Evolutionary conservation across 2,888 invertebrate genomes (phyloP).

Genomic region (Oasisia sp.): DNA sequence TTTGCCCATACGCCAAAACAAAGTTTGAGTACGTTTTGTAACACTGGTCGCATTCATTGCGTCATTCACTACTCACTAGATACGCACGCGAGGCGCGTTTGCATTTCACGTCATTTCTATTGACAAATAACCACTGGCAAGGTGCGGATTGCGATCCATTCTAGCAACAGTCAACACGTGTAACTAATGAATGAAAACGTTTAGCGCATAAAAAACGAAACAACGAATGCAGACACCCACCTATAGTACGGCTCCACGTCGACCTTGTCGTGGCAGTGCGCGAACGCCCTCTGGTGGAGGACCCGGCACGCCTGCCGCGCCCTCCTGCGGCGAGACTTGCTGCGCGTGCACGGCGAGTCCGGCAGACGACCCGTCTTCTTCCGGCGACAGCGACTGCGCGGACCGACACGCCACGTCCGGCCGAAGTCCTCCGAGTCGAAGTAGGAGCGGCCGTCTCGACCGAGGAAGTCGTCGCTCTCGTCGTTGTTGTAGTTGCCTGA

Average conservation of each 20-base stretch:
- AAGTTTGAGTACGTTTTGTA: too few species aligned
- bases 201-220: not conserved
- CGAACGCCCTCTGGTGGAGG: slow-evolving; percentile 73
- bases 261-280: slow-evolving; percentile 81
- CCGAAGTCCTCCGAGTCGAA: slow-evolving; percentile 80
- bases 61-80: too few species aligned
- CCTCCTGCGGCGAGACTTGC: slow-evolving; percentile 33
- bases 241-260: slow-evolving; percentile 85
- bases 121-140: not conserved
- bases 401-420: slow-evolving; percentile 88
- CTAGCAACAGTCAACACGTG: not conserved
- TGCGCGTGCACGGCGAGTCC: slow-evolving; percentile 7
- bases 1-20: too few species aligned
- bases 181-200: not conserved
- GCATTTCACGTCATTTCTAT: too few species aligned
- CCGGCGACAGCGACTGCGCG: slow-evolving; percentile 68
- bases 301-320: slow-evolving; percentile 68
- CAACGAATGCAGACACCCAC: slow-evolving; percentile 60
- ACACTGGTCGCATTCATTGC: too few species aligned
- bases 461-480: slow-evolving; percentile 81
- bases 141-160: not conserved
- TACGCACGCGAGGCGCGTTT: too few species aligned
- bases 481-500: slow-evolving; percentile 83
- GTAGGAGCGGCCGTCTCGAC: slow-evolving; percentile 68
- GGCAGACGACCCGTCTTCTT: not conserved